phyloP scores from a whole-genome alignment of 2,797 vertebrate species.

The Rhinichthys osculus region DNA sequence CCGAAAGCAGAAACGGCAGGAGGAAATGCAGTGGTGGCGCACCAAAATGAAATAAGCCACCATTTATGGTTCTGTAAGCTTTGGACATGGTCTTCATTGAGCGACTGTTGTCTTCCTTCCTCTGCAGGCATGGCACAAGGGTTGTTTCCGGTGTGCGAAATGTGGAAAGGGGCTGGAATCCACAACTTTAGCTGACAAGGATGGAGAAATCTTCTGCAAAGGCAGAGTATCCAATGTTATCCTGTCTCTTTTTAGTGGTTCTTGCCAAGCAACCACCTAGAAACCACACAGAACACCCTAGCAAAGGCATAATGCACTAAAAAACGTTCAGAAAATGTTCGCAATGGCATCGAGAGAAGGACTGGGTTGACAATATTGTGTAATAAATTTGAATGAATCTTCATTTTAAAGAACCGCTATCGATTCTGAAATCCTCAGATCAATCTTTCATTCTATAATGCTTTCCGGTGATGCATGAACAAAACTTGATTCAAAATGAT shows the following conservation, averaged over 20 bases:
- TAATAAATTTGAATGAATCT: not conserved
- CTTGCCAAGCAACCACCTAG: not conserved
- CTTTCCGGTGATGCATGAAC: not conserved
- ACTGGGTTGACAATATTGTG: not conserved
- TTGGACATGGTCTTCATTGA: not conserved
- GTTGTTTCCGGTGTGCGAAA: constrained; percentile 91
- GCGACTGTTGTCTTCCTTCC: not conserved
- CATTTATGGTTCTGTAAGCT: not conserved
- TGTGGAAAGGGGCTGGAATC: constrained; percentile 95
- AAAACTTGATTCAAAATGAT: not conserved
- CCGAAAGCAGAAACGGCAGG: not conserved
- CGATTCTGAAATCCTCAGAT: not conserved
- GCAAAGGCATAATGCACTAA: not conserved
- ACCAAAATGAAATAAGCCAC: not conserved
- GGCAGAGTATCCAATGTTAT: constrained; percentile 66
- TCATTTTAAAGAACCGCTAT: not conserved
- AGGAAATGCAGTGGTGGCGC: not conserved
- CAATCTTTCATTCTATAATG: not conserved
- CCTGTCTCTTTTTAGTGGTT: not conserved
- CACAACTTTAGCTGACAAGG: constrained; percentile 81
- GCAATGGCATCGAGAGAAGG: not conserved
- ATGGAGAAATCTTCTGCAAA: constrained; percentile 57
- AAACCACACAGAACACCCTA: not conserved
- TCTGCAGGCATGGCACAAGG: constrained; percentile 92
- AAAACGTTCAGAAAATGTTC: not conserved